Percentiles rank a stretch among this genome's conserved stretches.
Evolutionary conservation across 2,888 invertebrate genomes (phyloP).

Genomic region (Leucophenga montana): DNA sequence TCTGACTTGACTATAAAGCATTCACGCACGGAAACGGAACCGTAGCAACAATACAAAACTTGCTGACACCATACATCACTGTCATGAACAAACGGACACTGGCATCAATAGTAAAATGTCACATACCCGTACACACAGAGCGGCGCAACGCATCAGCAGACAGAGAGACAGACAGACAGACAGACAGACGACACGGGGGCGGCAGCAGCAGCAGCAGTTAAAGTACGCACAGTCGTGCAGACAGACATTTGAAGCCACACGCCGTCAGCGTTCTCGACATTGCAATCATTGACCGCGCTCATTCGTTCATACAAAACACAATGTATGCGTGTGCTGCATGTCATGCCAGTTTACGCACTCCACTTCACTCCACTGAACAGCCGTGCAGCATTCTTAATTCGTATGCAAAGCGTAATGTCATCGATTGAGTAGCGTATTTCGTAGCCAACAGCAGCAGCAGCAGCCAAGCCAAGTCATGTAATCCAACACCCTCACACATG

Average conservation of each 20-base stretch:
- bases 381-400: conserved; percentile 55
- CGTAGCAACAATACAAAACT: neutral
- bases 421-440: conserved; percentile 36
- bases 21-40: conserved; percentile 2
- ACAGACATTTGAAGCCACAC: conserved; percentile 12
- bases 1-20: neutral
- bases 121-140: neutral
- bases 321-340: conserved; percentile 21
- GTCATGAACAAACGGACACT: conserved; percentile 21
- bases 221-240: neutral
- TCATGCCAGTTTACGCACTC: conserved; percentile 23
- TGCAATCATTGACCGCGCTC: conserved; percentile 1
- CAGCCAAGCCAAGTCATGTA: conserved; percentile 25
- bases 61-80: conserved; percentile 22
- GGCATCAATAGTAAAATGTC: conserved; percentile 13
- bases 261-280: neutral
- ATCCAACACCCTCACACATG: conserved; percentile 11
- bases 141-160: neutral
- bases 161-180: neutral
- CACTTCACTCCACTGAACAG: conserved; percentile 8
- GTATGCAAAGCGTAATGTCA: conserved; percentile 59
- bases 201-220: neutral
- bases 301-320: neutral
- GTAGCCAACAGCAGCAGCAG: conserved; percentile 13
- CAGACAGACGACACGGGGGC: neutral